Percentiles rank a stretch among this genome's conserved stretches.
Evolutionary conservation across 1,140 invertebrate species (phyloP).

Genomic region (Drosophila parvula): DNA sequence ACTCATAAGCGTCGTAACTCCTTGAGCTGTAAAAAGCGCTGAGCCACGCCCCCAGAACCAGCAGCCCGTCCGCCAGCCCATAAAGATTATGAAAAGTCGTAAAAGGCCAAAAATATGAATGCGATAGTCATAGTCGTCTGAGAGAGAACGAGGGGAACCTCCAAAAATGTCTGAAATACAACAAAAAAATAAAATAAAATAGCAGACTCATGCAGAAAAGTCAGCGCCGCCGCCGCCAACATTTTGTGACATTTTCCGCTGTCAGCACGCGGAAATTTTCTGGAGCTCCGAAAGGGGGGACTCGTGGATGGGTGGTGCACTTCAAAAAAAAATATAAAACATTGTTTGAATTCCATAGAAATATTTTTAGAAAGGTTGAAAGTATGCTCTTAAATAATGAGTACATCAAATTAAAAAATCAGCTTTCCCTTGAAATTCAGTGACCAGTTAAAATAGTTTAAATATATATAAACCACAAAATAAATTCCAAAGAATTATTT

Average conservation of each 20-base stretch:
- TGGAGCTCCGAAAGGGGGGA: neutral
- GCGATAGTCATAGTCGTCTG: slow-evolving; percentile 63
- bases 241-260: slow-evolving; percentile 63
- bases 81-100: slow-evolving; percentile 77
- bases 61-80: slow-evolving; percentile 7
- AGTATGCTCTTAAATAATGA: too few species aligned
- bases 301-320: slow-evolving; percentile 12
- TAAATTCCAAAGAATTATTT: too few species aligned
- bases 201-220: slow-evolving; percentile 71
- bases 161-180: slow-evolving; percentile 34
- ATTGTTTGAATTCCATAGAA: neutral
- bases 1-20: slow-evolving; percentile 70
- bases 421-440: too few species aligned
- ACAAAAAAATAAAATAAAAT: slow-evolving; percentile 50
- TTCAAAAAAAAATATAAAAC: slow-evolving; percentile 3
- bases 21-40: slow-evolving; percentile 71
- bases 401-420: too few species aligned
- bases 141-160: neutral
- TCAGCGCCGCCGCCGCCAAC: slow-evolving; percentile 43
- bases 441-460: too few species aligned
- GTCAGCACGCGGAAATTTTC: slow-evolving; percentile 40
- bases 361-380: too few species aligned
- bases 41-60: slow-evolving; percentile 30
- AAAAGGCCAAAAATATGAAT: slow-evolving; percentile 69
- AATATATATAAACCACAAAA: too few species aligned